Evolutionary conservation across 1,140 invertebrate species (phyloP).

Genomic region (Eufriesea mexicana): DNA sequence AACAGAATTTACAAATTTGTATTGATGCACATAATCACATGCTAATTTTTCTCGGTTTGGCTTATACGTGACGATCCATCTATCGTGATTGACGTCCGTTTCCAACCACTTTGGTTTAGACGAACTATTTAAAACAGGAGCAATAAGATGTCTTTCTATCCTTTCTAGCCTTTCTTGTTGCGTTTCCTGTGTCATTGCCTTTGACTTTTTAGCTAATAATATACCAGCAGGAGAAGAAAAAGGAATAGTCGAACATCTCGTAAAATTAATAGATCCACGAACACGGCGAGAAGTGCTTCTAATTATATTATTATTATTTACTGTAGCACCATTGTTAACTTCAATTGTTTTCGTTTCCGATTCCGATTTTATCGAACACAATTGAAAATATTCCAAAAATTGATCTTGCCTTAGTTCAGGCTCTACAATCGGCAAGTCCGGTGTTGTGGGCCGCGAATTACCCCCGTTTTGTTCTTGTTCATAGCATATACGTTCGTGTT

Average conservation of each 20-base stretch:
- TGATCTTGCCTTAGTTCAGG: slow-evolving; percentile 76
- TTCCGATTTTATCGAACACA: slow-evolving; percentile 65
- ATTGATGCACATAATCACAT: slow-evolving; percentile 80
- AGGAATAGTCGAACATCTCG: slow-evolving; percentile 82
- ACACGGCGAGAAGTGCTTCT: slow-evolving; percentile 79
- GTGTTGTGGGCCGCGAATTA: slow-evolving; percentile 73
- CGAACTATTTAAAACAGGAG: slow-evolving; percentile 77
- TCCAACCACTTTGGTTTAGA: slow-evolving; percentile 81
- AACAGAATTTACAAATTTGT: slow-evolving; percentile 78
- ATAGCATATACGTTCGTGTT: slow-evolving; percentile 83
- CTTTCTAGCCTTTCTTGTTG: slow-evolving; percentile 83
- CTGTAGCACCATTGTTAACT: slow-evolving; percentile 17
- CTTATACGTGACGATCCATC: slow-evolving; percentile 78
- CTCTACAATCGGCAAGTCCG: slow-evolving; percentile 59
- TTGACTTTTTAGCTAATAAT: slow-evolving; percentile 81
- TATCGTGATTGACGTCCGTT: slow-evolving; percentile 72
- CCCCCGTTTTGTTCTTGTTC: slow-evolving; percentile 63
- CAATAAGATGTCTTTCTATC: slow-evolving; percentile 82
- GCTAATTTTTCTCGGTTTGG: slow-evolving; percentile 79
- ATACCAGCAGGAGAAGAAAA: slow-evolving; percentile 84
- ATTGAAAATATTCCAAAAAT: slow-evolving; percentile 79
- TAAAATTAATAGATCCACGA: slow-evolving; percentile 79
- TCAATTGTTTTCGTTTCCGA: slow-evolving; percentile 23
- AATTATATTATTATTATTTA: slow-evolving; percentile 1
- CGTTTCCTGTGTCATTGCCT: slow-evolving; percentile 81